Evolutionary conservation across 2,113 vertebrate species (phyloP).

Genomic region (Amphiprion ocellaris): DNA sequence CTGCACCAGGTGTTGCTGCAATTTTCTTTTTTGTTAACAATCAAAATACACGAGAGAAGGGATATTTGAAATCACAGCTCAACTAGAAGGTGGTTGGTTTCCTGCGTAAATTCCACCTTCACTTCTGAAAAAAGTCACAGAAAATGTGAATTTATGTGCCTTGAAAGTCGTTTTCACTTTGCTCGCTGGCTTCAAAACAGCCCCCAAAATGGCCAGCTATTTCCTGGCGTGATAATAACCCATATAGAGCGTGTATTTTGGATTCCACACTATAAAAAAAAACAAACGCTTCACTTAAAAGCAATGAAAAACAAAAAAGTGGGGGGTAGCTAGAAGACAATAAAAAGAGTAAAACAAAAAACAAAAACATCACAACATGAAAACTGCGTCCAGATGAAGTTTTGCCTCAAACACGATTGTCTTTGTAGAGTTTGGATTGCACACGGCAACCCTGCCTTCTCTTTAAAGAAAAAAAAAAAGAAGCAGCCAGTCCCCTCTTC

Average conservation of each 20-base stretch:
- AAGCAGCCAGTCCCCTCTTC: constrained; percentile 57
- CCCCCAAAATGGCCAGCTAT: no score
- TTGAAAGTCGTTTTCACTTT: no score
- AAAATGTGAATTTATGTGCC: not conserved
- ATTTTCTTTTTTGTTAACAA: not conserved
- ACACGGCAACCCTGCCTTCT: constrained; percentile 54
- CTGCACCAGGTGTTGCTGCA: constrained; percentile 20
- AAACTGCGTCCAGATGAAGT: constrained; percentile 38
- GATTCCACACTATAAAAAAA: no score
- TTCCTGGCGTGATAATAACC: no score
- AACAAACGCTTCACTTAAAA: not conserved
- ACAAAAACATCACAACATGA: not conserved
- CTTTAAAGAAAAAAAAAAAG: constrained; percentile 14
- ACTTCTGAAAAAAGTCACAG: not conserved
- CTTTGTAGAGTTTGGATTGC: constrained; percentile 33
- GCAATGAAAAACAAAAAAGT: not conserved
- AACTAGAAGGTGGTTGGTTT: not conserved
- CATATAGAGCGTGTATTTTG: no score
- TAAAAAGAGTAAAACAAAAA: not conserved
- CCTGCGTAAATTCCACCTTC: not conserved
- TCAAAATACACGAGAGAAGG: not conserved
- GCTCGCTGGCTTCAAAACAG: not conserved
- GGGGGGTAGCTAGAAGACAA: not conserved
- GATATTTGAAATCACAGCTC: not conserved
- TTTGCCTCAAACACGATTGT: constrained; percentile 29